These are phyloP conservation scores for Ommatoiulus sabulosus DNA, from an alignment of 2,888 invertebrate genomes.

Conservation along the genomic window DNA sequence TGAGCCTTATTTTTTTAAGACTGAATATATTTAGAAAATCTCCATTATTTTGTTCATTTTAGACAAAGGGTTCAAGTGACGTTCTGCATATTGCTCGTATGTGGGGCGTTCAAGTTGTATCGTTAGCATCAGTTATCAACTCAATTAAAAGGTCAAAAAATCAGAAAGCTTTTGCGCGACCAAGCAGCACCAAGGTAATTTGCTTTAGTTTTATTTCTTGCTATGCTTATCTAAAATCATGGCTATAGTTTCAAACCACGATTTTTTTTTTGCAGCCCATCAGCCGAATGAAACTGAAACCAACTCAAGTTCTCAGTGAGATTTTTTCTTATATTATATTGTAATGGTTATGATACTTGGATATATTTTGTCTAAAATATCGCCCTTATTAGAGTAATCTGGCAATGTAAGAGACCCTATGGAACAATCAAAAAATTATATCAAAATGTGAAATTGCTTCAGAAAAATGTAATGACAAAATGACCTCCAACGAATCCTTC, in stretches of 20 bases:
- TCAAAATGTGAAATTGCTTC: too few species aligned
- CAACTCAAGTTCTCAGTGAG: neutral
- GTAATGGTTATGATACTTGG: neutral
- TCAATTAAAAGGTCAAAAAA: neutral
- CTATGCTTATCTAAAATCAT: neutral
- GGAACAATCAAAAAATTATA: too few species aligned
- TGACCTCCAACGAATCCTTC: too few species aligned
- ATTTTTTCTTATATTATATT: neutral
- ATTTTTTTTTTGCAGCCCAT: neutral
- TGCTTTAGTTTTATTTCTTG: neutral
- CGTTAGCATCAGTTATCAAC: neutral
- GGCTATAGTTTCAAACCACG: neutral
- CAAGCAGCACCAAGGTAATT: neutral
- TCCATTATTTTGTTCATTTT: neutral
- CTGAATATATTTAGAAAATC: neutral
- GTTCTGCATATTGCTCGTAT: constrained; percentile 11
- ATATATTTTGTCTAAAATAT: too few species aligned
- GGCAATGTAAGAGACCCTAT: too few species aligned
- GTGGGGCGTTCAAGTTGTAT: neutral
- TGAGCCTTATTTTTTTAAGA: neutral
- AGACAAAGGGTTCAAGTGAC: neutral
- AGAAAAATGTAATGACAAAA: too few species aligned
- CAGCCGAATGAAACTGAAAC: neutral
- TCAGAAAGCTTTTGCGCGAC: neutral
- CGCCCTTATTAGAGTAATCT: too few species aligned